phyloP scores from a whole-genome alignment of 92 coral and sea anemone species.

The Phenganax marumi region DNA sequence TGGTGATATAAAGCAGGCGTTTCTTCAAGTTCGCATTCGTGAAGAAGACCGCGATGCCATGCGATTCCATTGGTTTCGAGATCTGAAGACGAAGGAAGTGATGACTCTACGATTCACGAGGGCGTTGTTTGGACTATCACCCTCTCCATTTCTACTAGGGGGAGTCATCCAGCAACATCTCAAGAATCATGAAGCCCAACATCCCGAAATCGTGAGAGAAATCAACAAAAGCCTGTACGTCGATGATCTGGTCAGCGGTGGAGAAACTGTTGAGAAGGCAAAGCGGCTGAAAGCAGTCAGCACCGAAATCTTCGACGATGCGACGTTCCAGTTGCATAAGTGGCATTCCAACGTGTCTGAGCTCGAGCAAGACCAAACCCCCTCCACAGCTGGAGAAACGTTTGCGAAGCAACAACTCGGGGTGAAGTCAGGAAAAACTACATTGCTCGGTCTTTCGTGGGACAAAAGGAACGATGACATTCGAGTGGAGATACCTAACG shows the following conservation, averaged over 20 bases:
- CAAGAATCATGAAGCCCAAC: slow-evolving; percentile 23
- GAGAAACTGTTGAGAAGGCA: no score
- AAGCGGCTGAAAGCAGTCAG: no score
- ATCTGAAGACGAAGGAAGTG: no score
- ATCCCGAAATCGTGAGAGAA: no score
- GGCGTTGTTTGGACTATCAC: slow-evolving; percentile 44
- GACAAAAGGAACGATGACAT: slow-evolving; percentile 22
- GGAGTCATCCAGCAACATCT: slow-evolving; percentile 50
- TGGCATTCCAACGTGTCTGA: no score
- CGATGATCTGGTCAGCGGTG: slow-evolving; percentile 64
- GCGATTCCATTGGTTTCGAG: no score
- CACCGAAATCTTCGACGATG: slow-evolving; percentile 51
- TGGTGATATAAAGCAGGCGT: no score
- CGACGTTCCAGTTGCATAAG: slow-evolving; percentile 56
- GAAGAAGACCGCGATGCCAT: no score
- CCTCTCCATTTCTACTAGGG: slow-evolving; percentile 53
- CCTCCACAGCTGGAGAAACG: slow-evolving; percentile 35
- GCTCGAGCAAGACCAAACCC: slow-evolving; percentile 53
- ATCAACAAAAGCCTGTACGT: slow-evolving; percentile 62
- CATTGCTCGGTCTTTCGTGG: slow-evolving; percentile 35
- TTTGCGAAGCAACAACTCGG: slow-evolving; percentile 63
- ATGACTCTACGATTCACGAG: slow-evolving; percentile 46
- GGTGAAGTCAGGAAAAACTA: slow-evolving; percentile 38
- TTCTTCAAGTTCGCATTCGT: no score
- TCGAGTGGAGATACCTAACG: slow-evolving; percentile 37